phyloP scores from a whole-genome alignment of 2,797 vertebrate species.

The Danio kyathit region DNA sequence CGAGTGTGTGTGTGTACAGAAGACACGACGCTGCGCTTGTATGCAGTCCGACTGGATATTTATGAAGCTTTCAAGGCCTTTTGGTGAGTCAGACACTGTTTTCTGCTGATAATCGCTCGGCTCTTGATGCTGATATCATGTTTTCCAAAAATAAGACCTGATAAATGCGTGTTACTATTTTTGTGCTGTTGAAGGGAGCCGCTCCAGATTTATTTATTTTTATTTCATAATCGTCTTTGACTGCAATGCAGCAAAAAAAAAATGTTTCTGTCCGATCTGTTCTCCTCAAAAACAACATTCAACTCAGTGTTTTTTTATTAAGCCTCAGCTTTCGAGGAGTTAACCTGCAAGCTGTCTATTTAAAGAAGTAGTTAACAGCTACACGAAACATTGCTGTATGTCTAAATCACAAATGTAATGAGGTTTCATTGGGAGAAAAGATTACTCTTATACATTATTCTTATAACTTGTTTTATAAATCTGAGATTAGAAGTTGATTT shows the following conservation, averaged over 20 bases:
- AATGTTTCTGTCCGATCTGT: too few species aligned
- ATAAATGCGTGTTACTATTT: not conserved
- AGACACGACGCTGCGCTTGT: slow-evolving; percentile 68
- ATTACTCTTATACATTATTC: too few species aligned
- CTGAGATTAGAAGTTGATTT: too few species aligned
- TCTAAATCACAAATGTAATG: not conserved
- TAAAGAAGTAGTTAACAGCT: not conserved
- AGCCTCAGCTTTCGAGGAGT: not conserved
- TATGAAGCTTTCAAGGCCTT: slow-evolving; percentile 80
- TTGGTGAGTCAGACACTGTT: slow-evolving; percentile 74
- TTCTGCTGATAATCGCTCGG: not conserved
- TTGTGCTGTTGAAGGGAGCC: not conserved
- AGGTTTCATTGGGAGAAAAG: too few species aligned
- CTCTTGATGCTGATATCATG: not conserved
- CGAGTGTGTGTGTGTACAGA: slow-evolving; percentile 29
- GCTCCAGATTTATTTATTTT: not conserved
- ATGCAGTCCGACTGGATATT: slow-evolving; percentile 67
- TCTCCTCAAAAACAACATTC: not conserved
- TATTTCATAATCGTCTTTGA: not conserved
- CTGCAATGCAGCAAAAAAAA: too few species aligned
- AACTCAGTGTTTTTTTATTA: not conserved
- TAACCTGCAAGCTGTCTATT: not conserved
- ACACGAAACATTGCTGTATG: not conserved
- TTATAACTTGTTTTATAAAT: too few species aligned
- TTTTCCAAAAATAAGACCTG: not conserved